Base-by-base conservation (phyloP, 2,113 vertebrate species). In the Tupaia tana region DNA sequence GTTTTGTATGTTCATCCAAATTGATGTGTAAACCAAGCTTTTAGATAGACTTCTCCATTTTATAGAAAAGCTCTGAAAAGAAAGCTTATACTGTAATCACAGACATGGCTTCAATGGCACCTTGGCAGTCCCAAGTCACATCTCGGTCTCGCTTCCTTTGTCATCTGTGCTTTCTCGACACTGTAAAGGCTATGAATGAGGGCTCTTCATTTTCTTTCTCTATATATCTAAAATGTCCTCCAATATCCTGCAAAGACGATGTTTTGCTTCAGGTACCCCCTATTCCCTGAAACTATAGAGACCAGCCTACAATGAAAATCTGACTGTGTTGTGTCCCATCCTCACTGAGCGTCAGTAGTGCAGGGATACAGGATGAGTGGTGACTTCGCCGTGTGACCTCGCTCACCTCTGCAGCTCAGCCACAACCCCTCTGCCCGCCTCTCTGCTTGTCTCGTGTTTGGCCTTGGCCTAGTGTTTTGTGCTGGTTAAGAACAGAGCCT, bases 371-470 rank as follows among this genome's bases (percentile, higher is more conserved):
- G 22, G n/a, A 18, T 29, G 52, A 61, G 24, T 11, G 9, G 27
- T 86, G 31, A 12, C 52, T 19, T 78, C 43, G 1, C 18, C 24
- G 52, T 34, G 18, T 4, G 82, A 5, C 25, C 52, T 18, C 63
- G 22, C 27, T 54, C 29, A 27, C 6, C 24, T 74, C 66, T 43
- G 14, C 6, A 31, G 58, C 67, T 56, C 59, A 12, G 0, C 70
- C 20, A 4, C 2, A 20, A 25, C 5, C 18, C 1, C 9, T 19
- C 25, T 20, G 43, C 14, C 27, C 75, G 7, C 0, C 24, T 0
- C 1, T 1, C 0, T 2, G 27, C 24, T 31, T 43, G 2, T 7
- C 2, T 74, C 43, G 13, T 59, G 22, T 9, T 1, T 43, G 43
- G 43, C 43, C 43, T 43, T 43, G 43, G 43, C 43, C 43, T 43